Conservation (phyloP, 2,888 invertebrate species). For the Glaucopsyche alexis region DNA sequence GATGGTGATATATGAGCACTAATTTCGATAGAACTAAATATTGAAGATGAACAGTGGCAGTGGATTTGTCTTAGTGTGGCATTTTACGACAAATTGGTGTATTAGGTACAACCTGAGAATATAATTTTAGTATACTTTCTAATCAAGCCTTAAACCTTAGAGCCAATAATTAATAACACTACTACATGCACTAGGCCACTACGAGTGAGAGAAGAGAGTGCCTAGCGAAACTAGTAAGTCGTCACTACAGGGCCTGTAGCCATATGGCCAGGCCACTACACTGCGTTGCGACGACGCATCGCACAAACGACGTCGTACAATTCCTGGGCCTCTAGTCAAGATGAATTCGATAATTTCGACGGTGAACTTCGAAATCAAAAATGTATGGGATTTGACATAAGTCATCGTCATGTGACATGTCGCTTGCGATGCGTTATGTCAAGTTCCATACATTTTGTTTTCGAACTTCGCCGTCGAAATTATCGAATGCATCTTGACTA, state of each 20-base stretch:
- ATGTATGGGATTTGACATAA: too few species aligned
- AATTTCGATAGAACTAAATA: not conserved
- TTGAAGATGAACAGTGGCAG: not conserved
- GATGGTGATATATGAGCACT: not conserved
- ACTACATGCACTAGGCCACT: slow-evolving; percentile 11
- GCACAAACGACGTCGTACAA: too few species aligned
- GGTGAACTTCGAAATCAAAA: too few species aligned
- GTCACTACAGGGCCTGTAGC: not conserved
- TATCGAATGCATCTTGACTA: too few species aligned
- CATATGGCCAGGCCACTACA: not conserved
- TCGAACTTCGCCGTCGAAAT: too few species aligned
- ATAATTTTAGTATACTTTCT: not conserved
- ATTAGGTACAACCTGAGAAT: slow-evolving; percentile 9
- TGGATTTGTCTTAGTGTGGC: not conserved
- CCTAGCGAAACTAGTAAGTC: not conserved
- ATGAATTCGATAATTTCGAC: too few species aligned
- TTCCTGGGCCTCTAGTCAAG: too few species aligned
- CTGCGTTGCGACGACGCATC: too few species aligned
- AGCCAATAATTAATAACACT: not conserved
- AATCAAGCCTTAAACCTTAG: slow-evolving; percentile 1
- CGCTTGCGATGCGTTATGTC: too few species aligned
- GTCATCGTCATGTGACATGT: too few species aligned
- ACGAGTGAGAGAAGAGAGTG: not conserved
- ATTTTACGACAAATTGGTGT: not conserved
- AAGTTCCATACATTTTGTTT: too few species aligned